A percentile compares a stretch with the other conserved stretches of the same genome.
Conservation (phyloP, 2,888 invertebrate genomes). For the Plebejus anna region DNA sequence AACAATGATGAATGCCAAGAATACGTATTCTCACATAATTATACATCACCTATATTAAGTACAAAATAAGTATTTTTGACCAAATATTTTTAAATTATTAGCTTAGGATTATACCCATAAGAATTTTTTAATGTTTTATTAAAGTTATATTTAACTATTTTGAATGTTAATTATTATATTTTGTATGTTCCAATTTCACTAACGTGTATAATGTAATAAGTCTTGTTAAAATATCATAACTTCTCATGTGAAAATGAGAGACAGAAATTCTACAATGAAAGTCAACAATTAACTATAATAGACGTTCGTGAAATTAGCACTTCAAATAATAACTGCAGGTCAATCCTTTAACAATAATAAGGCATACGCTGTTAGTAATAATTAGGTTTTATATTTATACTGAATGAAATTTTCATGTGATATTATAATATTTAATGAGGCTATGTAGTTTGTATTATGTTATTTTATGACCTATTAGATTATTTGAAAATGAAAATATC, state of each 20-base stretch:
- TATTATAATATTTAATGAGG: constrained; percentile 40
- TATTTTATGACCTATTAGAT: not conserved
- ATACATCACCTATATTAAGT: constrained; percentile 23
- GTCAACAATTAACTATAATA: not conserved
- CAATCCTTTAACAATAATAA: not conserved
- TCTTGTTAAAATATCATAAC: no score
- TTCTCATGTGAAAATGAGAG: no score
- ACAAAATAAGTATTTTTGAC: constrained; percentile 41
- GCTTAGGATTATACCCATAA: constrained; percentile 20
- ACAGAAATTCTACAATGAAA: not conserved
- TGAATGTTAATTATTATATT: constrained; percentile 6
- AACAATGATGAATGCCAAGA: not conserved
- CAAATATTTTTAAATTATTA: constrained; percentile 47
- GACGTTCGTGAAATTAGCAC: not conserved
- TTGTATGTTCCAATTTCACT: not conserved
- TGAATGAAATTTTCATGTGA: constrained; percentile 25
- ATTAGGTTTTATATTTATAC: not conserved
- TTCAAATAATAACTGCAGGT: not conserved
- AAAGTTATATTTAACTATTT: not conserved
- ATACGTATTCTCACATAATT: not conserved
- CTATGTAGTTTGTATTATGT: constrained; percentile 33
- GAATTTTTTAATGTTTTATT: not conserved
- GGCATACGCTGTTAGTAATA: not conserved
- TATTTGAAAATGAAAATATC: not conserved
- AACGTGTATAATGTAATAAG: not conserved